These are phyloP conservation scores for Acrocera orbiculus DNA, from an alignment of 2,888 invertebrate species.

Conservation along the genomic window DNA sequence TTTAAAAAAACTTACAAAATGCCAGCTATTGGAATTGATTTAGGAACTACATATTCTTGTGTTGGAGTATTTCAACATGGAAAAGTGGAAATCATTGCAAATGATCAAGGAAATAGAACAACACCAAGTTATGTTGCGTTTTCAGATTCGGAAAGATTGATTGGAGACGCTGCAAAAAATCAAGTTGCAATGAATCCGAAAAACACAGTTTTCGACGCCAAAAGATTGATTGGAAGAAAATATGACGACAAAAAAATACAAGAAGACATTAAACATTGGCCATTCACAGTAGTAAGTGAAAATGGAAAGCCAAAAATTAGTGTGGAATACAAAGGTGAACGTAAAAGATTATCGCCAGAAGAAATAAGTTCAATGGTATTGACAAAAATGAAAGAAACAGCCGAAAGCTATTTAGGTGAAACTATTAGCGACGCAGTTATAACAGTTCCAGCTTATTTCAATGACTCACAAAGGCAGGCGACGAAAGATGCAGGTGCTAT, in stretches of 20 bases:
- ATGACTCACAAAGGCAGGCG: conserved; percentile 70
- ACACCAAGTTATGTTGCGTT: conserved; percentile 67
- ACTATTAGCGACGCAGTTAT: conserved; percentile 67
- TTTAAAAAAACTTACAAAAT: too few species aligned
- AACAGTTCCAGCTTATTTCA: conserved; percentile 77
- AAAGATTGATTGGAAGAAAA: conserved; percentile 85
- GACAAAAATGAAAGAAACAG: conserved; percentile 82
- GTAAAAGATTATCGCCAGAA: conserved; percentile 78
- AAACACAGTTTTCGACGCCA: conserved; percentile 86
- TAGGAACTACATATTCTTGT: conserved; percentile 69
- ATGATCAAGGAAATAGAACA: conserved; percentile 66
- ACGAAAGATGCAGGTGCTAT: conserved; percentile 73
- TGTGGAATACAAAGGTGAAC: conserved; percentile 76
- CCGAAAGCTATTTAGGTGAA: conserved; percentile 68
- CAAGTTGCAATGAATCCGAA: conserved; percentile 80
- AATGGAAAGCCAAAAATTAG: conserved; percentile 66
- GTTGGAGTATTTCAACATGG: conserved; percentile 62
- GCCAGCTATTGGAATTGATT: conserved; percentile 59
- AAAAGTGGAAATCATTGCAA: conserved; percentile 69
- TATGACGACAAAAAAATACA: conserved; percentile 81
- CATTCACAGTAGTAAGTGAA: conserved; percentile 73
- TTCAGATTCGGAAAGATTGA: conserved; percentile 69
- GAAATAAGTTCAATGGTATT: conserved; percentile 88
- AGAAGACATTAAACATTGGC: conserved; percentile 87
- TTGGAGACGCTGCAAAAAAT: conserved; percentile 73